phyloP scores from a whole-genome alignment of 2,797 vertebrate species.

The Clarias fuscus region DNA sequence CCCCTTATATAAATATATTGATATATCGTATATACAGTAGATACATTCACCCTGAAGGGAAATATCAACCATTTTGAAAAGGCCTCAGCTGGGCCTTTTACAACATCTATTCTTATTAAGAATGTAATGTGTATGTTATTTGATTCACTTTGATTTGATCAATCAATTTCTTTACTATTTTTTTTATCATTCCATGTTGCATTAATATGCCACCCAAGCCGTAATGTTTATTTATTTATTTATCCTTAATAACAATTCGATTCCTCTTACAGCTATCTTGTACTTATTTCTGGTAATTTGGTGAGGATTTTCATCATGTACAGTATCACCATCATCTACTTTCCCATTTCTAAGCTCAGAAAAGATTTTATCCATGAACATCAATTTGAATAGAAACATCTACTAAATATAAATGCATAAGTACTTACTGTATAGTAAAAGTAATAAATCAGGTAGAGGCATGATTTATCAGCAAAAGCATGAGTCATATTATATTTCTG shows the following conservation, averaged over 20 bases:
- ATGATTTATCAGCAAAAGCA: background rate
- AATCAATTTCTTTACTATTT: background rate
- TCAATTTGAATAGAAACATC: too few species aligned
- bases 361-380: background rate
- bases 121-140: background rate
- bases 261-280: background rate
- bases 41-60: too few species aligned
- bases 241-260: background rate
- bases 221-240: background rate
- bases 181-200: background rate
- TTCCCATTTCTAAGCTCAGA: background rate
- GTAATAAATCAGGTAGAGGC: slow-evolving; percentile 2
- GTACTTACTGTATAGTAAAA: background rate
- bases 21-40: too few species aligned
- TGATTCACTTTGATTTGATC: too few species aligned
- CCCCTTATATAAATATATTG: too few species aligned
- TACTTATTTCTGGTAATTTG: background rate
- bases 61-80: too few species aligned
- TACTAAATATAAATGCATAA: background rate
- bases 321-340: background rate
- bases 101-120: background rate
- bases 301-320: background rate
- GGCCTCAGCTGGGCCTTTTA: too few species aligned
- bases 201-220: background rate
- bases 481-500: background rate